Base-by-base conservation (phyloP, 64 coral and sea anemone genomes). In the Stichodactyla helianthus region DNA sequence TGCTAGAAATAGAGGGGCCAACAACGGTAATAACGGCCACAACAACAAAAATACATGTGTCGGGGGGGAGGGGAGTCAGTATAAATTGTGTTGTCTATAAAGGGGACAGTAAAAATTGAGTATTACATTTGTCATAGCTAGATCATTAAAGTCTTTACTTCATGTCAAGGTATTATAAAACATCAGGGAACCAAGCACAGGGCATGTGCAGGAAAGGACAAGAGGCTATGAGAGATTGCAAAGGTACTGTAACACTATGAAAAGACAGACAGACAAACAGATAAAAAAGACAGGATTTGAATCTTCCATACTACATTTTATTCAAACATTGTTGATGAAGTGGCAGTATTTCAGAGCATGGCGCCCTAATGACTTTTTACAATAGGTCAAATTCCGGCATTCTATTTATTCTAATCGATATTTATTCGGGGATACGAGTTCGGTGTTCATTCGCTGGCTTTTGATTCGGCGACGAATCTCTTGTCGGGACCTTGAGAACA, bases 321-420 rank as follows among this genome's bases (percentile, higher is more conserved):
- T 74, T 74, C 22, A 74, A 74, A 74, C 68, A 74, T 27, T 31
- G 27, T 74, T 74, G 68, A 31, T 74, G 68, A 11, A 31, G 13
- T 23, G 55, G 10, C 16, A 74, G n/a, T 31, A 5, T 74, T 74
- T 74, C 68, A 23, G 68, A 74, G 68, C 25, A 31, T 10, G 68
- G 68, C 12, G 27, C 68, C 27, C 68, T 26, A 14, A 5, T 23
- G 68, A 74, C 68, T 74, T 74, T 11, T 31, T 74, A 74, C 68
- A 74, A 74, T 74, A 28, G 25, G 68, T 74, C 68, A 74, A 74
- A 74, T 8, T 74, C 68, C 68, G 68, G 25, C 27, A 74, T 74
- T 74, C 68, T 74, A 74, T n/a, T 22, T 18, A 65, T 74, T 74
- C 68, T 74, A 74, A 74, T 74, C 25, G 68, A 74, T 74, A 31